These are phyloP conservation scores for Selene dorsalis DNA, from an alignment of 2,797 vertebrate species.

Conservation along the genomic window DNA sequence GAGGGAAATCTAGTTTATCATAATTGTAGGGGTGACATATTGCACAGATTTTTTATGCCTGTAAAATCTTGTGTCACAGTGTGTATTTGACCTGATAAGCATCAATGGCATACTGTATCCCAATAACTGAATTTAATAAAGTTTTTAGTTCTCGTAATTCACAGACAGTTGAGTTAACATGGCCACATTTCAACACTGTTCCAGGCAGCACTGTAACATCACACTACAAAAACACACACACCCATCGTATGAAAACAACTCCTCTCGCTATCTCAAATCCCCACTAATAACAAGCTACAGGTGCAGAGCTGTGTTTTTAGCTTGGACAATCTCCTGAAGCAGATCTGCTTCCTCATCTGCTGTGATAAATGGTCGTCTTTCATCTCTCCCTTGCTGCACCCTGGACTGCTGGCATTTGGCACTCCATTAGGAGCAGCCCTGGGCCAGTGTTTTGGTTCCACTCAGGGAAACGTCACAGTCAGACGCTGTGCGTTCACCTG, in stretches of 20 bases:
- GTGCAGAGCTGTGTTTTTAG: constrained; percentile 68
- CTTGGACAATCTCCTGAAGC: constrained; percentile 53
- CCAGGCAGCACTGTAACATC: constrained; percentile 37
- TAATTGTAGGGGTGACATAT: constrained; percentile 9
- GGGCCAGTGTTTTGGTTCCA: constrained; percentile 70
- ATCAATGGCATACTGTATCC: neutral
- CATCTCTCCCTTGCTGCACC: constrained; percentile 56
- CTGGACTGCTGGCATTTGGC: constrained; percentile 63
- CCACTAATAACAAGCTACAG: constrained; percentile 68
- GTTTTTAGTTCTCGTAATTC: constrained; percentile 21
- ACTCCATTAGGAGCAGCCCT: constrained; percentile 64
- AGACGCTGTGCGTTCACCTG: constrained; percentile 70
- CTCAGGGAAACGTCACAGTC: constrained; percentile 63
- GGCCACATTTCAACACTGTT: constrained; percentile 41
- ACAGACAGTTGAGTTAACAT: constrained; percentile 25
- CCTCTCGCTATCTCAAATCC: constrained; percentile 47
- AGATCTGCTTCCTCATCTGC: constrained; percentile 68
- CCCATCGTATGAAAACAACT: constrained; percentile 41
- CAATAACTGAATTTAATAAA: constrained; percentile 1
- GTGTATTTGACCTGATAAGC: constrained; percentile 13
- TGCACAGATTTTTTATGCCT: neutral
- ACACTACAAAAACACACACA: constrained; percentile 47
- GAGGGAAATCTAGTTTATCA: constrained; percentile 13
- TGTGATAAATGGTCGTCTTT: constrained; percentile 76
- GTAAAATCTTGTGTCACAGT: neutral